Evolutionary conservation across 2,113 vertebrate species (phyloP), one percentile per base, ranked within the genome.

Genomic region (Chelonoidis abingdonii): DNA sequence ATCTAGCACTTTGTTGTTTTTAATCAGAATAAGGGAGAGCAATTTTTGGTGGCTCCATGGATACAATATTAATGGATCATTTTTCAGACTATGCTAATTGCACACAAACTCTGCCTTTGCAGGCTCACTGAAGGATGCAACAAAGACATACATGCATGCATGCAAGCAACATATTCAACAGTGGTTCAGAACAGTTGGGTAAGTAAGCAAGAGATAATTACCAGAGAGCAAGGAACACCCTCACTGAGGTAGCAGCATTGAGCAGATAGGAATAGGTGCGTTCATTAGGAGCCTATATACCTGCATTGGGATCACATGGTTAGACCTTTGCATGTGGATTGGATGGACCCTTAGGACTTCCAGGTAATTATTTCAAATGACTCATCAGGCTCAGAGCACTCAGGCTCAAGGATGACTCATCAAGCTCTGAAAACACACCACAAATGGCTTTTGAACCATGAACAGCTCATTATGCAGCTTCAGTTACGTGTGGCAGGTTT

Each of bases 81-180:
- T 91, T 93, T 81, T 44, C 49, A 57, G 90, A 92, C 90, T 83
- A 75, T 87, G 2, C 12, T 53, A 50, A 17, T 24, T 75, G 54
- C 84, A 80, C 5, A 89, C 50, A 93, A 94, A 87, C 4, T 75
- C 69, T 81, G 13, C 22, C 85, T 90, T 88, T 5, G 27, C 6
- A 69, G 76, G 19, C 76, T 86, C 31, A 57, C 8, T 38, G 54
- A 11, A 27, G 17, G 84, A 65, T 62, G 38, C 21, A 53, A 57
- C 8, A 24, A 87, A 3, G 2, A 89, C 38, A 53, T 21, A 87
- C 93, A 89, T 87, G 89, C 4, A 41, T 84, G 24, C 80, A 41
- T 82, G 24, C 80, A 92, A 90, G 24, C 80, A 92, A 90, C 72
- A 35, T 69, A n/a, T 69, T 69, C 35, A 69, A 16, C 35, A 22